These are phyloP conservation scores for Parauchenoglanis punctatus DNA, from an alignment of 2,797 vertebrate genomes.

Conservation along the genomic window DNA sequence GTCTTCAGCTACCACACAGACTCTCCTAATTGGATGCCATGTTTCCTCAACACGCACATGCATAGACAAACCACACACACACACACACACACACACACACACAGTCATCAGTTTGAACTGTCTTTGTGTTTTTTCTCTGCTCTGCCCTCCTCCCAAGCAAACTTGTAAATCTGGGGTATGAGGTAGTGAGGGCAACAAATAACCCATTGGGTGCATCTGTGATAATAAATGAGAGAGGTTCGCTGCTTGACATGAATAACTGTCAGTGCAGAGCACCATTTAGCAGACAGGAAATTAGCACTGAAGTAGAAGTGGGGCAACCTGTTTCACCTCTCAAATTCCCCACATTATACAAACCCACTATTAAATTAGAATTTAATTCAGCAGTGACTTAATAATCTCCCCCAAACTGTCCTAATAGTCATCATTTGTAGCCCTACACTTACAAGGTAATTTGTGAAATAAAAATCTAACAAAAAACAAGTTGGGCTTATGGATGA, in stretches of 20 bases:
- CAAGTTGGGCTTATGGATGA: conserved; percentile 1
- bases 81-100: conserved; percentile 32
- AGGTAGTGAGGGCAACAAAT: conserved; percentile 70
- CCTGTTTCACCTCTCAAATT: conserved; percentile 47
- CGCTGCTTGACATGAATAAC: conserved; percentile 48
- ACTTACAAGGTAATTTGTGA: conserved; percentile 11
- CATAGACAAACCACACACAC: conserved; percentile 20
- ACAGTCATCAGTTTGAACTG: conserved; percentile 70
- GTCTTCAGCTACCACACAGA: conserved; percentile 85
- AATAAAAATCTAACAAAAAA: conserved; percentile 5
- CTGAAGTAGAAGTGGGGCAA: conserved; percentile 31
- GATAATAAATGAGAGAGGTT: conserved; percentile 68
- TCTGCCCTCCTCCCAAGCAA: conserved; percentile 50
- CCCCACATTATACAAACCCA: conserved; percentile 40
- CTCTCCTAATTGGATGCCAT: conserved; percentile 87
- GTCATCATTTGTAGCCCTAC: conserved; percentile 7
- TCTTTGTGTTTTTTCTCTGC: conserved; percentile 64
- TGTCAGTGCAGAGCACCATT: conserved; percentile 44
- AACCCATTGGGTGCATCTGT: conserved; percentile 69
- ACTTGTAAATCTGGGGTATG: conserved; percentile 74
- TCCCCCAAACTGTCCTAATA: not conserved
- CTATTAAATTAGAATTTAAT: conserved; percentile 63
- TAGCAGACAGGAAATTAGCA: conserved; percentile 46
- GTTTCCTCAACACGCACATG: conserved; percentile 68
- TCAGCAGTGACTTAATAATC: conserved; percentile 16